These are phyloP conservation scores for Sebastes alutus DNA, from an alignment of 2,797 vertebrate species.

Conservation along the genomic window DNA sequence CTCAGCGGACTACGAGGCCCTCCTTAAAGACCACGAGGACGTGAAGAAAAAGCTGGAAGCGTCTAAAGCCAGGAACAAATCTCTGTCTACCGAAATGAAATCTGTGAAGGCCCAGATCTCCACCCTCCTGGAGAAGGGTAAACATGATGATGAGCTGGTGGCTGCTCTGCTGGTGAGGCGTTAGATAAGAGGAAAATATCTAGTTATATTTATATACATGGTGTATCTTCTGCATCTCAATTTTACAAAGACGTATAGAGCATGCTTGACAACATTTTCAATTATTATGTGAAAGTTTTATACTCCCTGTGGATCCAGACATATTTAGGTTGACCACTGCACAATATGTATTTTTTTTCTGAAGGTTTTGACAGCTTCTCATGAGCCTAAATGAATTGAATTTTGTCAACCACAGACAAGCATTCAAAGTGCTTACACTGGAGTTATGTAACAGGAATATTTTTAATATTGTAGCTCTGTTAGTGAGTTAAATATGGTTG, in stretches of 20 bases:
- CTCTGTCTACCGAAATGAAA: slow-evolving; percentile 87
- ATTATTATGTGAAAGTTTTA: background rate
- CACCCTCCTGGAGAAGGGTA: slow-evolving; percentile 89
- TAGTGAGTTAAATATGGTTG: background rate
- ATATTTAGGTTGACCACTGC: background rate
- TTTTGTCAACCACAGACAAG: background rate
- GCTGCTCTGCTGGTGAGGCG: slow-evolving; percentile 87
- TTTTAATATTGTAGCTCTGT: background rate
- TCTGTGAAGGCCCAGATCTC: slow-evolving; percentile 85
- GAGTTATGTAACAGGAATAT: background rate
- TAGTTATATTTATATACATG: background rate
- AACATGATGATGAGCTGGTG: slow-evolving; percentile 91
- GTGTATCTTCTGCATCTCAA: background rate
- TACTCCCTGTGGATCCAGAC: background rate
- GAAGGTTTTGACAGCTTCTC: background rate
- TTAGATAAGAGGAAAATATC: background rate
- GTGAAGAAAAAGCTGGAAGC: slow-evolving; percentile 87
- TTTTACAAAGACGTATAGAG: background rate
- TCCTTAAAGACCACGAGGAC: slow-evolving; percentile 86
- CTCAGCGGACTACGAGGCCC: slow-evolving; percentile 77
- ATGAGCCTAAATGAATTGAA: background rate
- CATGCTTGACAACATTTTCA: background rate
- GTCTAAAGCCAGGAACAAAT: slow-evolving; percentile 86
- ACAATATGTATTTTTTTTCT: background rate
- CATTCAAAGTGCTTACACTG: background rate